A percentile compares a stretch with the other conserved stretches of the same genome.
These are phyloP conservation scores for Pristionchus entomophagus DNA, from an alignment of 2,888 invertebrate genomes.

Conservation along the genomic window DNA sequence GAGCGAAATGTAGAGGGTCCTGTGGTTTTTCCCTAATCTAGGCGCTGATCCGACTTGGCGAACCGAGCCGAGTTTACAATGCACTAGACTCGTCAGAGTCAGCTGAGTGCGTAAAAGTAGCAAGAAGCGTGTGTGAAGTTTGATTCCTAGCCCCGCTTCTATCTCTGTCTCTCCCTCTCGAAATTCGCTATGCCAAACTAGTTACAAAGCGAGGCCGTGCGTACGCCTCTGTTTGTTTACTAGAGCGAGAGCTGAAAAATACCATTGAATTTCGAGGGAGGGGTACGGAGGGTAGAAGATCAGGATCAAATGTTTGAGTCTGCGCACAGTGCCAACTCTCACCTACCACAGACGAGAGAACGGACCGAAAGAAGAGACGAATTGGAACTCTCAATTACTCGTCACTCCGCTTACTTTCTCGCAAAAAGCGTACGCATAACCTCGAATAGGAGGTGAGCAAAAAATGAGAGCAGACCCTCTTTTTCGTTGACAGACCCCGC, in stretches of 20 bases:
- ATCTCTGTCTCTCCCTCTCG: not conserved
- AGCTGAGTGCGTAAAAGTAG: not conserved
- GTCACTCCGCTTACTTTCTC: not conserved
- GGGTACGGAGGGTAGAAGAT: not conserved
- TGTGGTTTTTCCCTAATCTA: too few species aligned
- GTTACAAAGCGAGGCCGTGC: not conserved
- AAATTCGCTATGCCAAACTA: not conserved
- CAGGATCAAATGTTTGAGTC: not conserved
- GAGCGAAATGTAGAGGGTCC: not conserved
- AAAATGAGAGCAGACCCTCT: not conserved
- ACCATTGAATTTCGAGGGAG: not conserved
- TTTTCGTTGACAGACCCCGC: not conserved
- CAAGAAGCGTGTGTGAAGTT: not conserved
- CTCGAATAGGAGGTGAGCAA: not conserved
- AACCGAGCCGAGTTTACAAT: not conserved
- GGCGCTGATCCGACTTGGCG: not conserved
- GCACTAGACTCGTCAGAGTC: not conserved
- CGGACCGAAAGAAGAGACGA: too few species aligned
- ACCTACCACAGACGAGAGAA: too few species aligned
- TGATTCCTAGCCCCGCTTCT: not conserved
- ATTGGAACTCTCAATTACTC: too few species aligned
- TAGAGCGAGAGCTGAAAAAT: not conserved
- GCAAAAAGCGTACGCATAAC: not conserved
- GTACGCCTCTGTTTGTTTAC: slow-evolving; percentile 2
- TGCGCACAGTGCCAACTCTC: not conserved